Conservation (phyloP, 2,797 vertebrate genomes). For the Philypnodon macrostomus region DNA sequence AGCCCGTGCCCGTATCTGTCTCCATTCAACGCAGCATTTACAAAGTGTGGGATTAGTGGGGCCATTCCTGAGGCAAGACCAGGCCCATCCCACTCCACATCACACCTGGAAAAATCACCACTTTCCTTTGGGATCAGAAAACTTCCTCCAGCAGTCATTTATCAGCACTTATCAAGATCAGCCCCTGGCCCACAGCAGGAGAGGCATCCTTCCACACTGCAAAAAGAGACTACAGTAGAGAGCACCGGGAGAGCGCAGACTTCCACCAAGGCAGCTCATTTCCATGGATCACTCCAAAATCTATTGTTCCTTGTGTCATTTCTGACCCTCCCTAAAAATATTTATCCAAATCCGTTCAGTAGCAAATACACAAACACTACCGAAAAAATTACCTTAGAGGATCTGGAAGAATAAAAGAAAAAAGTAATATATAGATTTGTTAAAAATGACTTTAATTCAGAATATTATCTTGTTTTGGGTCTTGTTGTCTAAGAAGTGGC, state of each 20-base stretch:
- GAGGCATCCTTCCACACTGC: constrained; percentile 37
- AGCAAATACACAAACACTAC: too few relatives aligned
- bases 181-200: constrained; percentile 30
- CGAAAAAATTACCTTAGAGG: too few relatives aligned
- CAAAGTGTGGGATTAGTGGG: constrained; percentile 75
- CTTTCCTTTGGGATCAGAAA: constrained; percentile 52
- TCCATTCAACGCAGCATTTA: constrained; percentile 60
- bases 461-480: too few relatives aligned
- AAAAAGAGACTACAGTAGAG: constrained; percentile 1
- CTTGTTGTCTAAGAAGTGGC: too few relatives aligned
- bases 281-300: too few relatives aligned
- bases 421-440: too few relatives aligned
- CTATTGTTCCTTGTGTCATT: too few relatives aligned
- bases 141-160: constrained; percentile 43
- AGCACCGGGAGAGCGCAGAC: constrained; percentile 46
- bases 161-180: constrained; percentile 26
- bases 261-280: too few relatives aligned
- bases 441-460: too few relatives aligned
- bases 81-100: constrained; percentile 67
- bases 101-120: constrained; percentile 66
- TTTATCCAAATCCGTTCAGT: too few relatives aligned
- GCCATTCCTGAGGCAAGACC: constrained; percentile 74
- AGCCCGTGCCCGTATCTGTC: constrained; percentile 25
- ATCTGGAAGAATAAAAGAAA: too few relatives aligned
- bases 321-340: too few relatives aligned